A percentile compares a stretch with the other conserved stretches of the same genome.
These are phyloP conservation scores for Typhlomys cinereus DNA, from an alignment of 2,113 vertebrate species.

Conservation along the genomic window DNA sequence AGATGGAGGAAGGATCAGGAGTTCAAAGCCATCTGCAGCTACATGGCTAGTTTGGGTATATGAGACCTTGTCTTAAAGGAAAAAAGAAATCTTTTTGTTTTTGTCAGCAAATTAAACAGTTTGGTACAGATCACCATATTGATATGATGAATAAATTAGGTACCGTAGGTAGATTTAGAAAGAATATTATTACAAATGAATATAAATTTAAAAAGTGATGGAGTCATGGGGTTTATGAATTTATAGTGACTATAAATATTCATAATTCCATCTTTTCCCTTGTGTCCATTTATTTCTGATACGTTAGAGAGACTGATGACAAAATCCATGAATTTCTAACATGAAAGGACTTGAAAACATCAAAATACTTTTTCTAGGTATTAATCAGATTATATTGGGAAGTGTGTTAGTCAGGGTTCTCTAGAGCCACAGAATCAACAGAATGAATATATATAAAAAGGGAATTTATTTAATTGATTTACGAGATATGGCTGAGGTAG, in stretches of 20 bases:
- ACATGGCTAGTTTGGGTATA: not conserved
- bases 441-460: too few relatives aligned
- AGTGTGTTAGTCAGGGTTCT: too few relatives aligned
- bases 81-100: not conserved
- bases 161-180: not conserved
- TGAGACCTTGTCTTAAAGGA: not conserved
- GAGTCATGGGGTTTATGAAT: not conserved
- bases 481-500: too few relatives aligned
- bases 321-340: conserved; percentile 21
- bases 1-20: not conserved
- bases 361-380: conserved; percentile 7
- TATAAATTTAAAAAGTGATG: not conserved
- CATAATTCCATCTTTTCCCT: conserved; percentile 6
- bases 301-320: conserved; percentile 47
- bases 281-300: not conserved
- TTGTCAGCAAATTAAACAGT: conserved; percentile 32
- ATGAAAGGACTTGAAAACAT: conserved; percentile 24
- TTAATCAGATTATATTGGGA: not conserved
- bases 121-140: not conserved
- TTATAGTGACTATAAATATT: conserved; percentile 4
- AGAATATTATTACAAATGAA: conserved; percentile 43
- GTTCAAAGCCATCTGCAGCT: not conserved
- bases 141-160: conserved; percentile 19
- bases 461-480: too few relatives aligned
- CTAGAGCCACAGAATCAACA: too few relatives aligned